Evolutionary conservation across 2,113 vertebrate genomes (phyloP), one percentile per base, ranked within the genome.

Genomic region (Gasterosteus aculeatus): DNA sequence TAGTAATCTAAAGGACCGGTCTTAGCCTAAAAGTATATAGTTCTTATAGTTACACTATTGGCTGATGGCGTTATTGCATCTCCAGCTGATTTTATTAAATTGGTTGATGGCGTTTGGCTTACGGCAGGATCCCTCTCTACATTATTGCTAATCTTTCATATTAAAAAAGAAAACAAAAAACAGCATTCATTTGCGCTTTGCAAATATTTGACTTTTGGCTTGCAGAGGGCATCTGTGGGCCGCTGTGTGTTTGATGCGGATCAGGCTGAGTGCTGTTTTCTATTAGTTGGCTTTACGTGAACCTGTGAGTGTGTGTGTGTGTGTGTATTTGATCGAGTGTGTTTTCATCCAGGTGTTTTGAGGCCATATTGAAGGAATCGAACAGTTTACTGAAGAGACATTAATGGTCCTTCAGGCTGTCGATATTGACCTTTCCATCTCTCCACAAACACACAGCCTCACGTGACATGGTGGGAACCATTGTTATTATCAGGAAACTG

Each of bases 11-110:
- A 46, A n/a, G 22, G 22, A 46, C 56, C 19, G 39, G 26, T 46
- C 42, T 35, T 11, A 14, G 33, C 19, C 29, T 66, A 15, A 42
- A 60, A 29, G 35, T 3, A 42, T n/a, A n/a, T n/a, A n/a, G n/a
- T 56, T 76, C 18, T 78, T 72, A 51, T 53, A 69, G 76, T 33
- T 53, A 44, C n/a, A 35, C 58, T 80, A 67, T 64, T 81, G 46
- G 35, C 59, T 58, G 70, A 70, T 75, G 75, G 62, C 77, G 75
- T 85, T 75, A 81, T 29, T 64, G 70, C 77, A 82, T 86, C 81
- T 82, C 69, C 72, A 68, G 56, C 57, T 84, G 75, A 83, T 88
- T 83, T 85, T 56, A 69, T 63, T 80, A 73, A 69, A 59, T 75
- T 46, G 78, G 12, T 68, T 65, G 75, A 75, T 82, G 63, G 47